phyloP scores from a whole-genome alignment of 2,113 vertebrate genomes.

The Apistogramma diplotaenia region DNA sequence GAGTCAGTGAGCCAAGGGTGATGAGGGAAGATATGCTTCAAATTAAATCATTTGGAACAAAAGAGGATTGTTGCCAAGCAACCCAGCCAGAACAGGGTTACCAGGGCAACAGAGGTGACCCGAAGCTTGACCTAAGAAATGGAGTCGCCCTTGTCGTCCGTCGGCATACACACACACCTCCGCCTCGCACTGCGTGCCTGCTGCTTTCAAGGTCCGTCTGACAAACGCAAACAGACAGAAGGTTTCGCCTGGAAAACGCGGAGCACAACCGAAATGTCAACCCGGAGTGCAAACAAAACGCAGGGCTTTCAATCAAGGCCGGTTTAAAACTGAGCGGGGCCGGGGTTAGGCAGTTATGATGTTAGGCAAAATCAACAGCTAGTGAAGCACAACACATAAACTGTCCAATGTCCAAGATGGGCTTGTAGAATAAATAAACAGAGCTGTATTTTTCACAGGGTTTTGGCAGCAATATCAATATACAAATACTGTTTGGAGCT shows the following conservation, averaged over 20 bases:
- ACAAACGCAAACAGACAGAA: constrained; percentile 26
- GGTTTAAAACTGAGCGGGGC: background rate
- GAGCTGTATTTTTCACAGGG: constrained; percentile 8
- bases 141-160: constrained; percentile 52
- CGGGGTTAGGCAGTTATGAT: constrained; percentile 3
- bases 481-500: constrained; percentile 27
- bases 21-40: constrained; percentile 66
- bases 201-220: background rate
- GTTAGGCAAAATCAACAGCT: constrained; percentile 41
- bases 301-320: constrained; percentile 15
- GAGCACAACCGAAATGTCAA: constrained; percentile 34
- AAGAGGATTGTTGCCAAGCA: constrained; percentile 77
- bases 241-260: background rate
- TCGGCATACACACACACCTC: background rate
- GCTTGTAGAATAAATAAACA: constrained; percentile 33
- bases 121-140: constrained; percentile 75
- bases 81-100: constrained; percentile 71
- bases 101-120: constrained; percentile 75
- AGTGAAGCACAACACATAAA: constrained; percentile 8
- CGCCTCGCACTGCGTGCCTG: background rate
- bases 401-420: constrained; percentile 19
- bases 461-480: constrained; percentile 14
- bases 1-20: constrained; percentile 47
- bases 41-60: constrained; percentile 80
- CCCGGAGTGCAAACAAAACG: background rate